Evolutionary conservation across 2,797 vertebrate species (phyloP).

Genomic region (Amblyopsis hoosieri): DNA sequence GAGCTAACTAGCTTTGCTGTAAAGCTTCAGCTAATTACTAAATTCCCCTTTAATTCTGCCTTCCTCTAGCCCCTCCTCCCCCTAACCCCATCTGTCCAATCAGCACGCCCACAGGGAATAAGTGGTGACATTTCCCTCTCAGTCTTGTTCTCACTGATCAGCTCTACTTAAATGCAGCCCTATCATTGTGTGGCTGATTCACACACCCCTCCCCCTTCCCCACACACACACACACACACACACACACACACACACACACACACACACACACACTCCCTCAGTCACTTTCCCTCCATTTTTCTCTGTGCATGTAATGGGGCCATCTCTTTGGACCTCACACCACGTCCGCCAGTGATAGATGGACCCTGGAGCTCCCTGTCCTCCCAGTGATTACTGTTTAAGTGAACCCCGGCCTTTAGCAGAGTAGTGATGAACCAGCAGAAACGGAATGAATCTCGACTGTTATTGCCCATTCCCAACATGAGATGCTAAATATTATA

Average conservation of each 20-base stretch:
- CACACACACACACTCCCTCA: no score
- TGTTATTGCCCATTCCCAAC: no score
- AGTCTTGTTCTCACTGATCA: constrained; percentile 28
- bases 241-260: no score
- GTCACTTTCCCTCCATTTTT: constrained; percentile 56
- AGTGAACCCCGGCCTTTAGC: constrained; percentile 60
- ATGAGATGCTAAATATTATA: no score
- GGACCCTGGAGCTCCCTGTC: constrained; percentile 38
- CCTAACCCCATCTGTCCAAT: constrained; percentile 44
- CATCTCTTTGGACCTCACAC: constrained; percentile 59
- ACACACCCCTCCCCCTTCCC: constrained; percentile 15
- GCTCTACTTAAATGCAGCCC: constrained; percentile 33
- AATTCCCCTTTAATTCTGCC: constrained; percentile 46
- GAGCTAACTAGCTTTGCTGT: constrained; percentile 23
- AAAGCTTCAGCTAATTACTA: constrained; percentile 60
- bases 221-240: no score
- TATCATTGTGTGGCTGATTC: constrained; percentile 60
- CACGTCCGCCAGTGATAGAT: constrained; percentile 63
- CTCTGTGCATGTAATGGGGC: constrained; percentile 46
- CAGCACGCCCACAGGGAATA: constrained; percentile 27
- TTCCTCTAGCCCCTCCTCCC: constrained; percentile 12
- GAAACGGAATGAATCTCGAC: constrained; percentile 45
- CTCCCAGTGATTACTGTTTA: constrained; percentile 64
- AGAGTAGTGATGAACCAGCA: constrained; percentile 57
- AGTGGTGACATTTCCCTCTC: constrained; percentile 39